phyloP scores from a whole-genome alignment of 2,113 vertebrate species.

The Peromyscus californicus region DNA sequence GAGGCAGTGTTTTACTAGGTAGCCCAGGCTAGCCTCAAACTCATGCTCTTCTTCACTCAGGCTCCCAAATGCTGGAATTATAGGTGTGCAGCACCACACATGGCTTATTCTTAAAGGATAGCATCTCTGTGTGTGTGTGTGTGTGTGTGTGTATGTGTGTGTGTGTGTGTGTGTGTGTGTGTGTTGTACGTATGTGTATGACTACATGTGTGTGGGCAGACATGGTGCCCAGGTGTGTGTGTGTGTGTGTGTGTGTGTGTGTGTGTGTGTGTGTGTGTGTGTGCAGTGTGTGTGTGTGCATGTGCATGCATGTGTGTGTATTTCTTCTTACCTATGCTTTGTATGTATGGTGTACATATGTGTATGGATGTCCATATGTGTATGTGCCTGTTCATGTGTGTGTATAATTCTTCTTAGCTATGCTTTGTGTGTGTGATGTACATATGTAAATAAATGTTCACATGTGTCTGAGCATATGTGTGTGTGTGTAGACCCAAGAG shows the following conservation, averaged over 20 bases:
- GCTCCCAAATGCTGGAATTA: background rate
- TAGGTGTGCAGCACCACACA: background rate
- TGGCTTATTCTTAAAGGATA: conserved; percentile 37
- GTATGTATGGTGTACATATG: background rate
- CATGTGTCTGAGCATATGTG: background rate
- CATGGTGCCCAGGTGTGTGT: background rate
- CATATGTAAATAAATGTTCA: background rate
- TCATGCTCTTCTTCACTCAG: background rate
- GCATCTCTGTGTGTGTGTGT: background rate
- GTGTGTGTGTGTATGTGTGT: background rate
- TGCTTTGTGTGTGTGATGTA: background rate
- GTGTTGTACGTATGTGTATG: background rate
- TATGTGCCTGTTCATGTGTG: background rate
- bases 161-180: background rate
- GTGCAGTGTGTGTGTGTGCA: background rate
- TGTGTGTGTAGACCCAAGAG: background rate
- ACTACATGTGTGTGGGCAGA: background rate
- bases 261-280: background rate
- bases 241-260: background rate
- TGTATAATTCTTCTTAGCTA: background rate
- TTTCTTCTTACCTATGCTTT: background rate
- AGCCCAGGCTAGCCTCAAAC: background rate
- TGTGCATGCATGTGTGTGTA: background rate
- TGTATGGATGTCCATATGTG: background rate
- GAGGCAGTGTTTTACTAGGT: background rate